Evolutionary conservation across 2,797 vertebrate genomes (phyloP).

Genomic region (Periophthalmus magnuspinnatus): DNA sequence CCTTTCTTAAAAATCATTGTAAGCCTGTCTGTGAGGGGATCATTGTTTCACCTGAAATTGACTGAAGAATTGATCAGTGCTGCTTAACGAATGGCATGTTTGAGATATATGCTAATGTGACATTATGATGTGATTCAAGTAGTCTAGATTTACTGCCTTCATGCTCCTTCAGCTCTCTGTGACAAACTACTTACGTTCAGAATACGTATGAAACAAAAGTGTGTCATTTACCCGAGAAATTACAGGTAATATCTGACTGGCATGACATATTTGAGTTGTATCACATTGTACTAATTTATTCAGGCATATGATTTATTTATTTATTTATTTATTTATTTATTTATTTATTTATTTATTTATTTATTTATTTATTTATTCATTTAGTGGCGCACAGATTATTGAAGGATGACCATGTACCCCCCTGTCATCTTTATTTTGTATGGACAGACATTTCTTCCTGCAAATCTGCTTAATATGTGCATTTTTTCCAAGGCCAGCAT

Average conservation of each 20-base stretch:
- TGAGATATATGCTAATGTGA: conserved; percentile 45
- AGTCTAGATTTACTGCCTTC: conserved; percentile 4
- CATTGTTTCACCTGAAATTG: conserved; percentile 29
- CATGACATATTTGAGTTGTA: background rate
- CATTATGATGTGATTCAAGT: conserved; percentile 31
- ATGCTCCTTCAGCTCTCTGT: no score
- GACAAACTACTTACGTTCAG: no score
- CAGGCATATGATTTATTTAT: background rate
- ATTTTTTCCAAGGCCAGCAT: background rate
- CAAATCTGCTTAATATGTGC: background rate
- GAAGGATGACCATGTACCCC: background rate
- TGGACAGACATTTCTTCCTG: background rate
- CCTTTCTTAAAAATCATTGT: conserved; percentile 15
- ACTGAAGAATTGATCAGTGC: conserved; percentile 33
- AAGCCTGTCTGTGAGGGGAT: conserved; percentile 27
- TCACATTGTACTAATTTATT: no score
- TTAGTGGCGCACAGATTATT: background rate
- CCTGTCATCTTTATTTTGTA: background rate
- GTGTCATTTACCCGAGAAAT: background rate
- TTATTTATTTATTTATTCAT: background rate
- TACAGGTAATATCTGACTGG: background rate
- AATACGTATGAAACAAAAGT: no score
- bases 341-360: no score
- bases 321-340: no score
- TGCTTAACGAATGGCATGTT: conserved; percentile 18